Evolutionary conservation across 2,888 invertebrate species (phyloP).

Genomic region (Suillia variegata): DNA sequence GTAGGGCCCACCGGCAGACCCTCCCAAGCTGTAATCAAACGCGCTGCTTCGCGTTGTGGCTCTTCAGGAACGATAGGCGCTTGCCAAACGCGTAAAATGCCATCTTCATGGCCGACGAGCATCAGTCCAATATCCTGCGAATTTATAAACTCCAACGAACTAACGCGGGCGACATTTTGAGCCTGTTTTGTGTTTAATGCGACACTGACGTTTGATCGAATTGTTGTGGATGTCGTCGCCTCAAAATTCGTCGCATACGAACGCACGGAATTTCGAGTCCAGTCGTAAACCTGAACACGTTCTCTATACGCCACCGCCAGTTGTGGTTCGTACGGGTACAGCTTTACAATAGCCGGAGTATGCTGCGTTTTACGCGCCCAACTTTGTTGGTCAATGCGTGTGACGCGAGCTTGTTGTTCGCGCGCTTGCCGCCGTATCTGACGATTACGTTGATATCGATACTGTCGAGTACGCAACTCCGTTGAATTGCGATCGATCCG

Average conservation of each 20-base stretch:
- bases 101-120: slow-evolving; percentile 73
- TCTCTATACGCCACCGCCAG: slow-evolving; percentile 86
- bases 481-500: slow-evolving; percentile 57
- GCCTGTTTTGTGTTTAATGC: no score
- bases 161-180: slow-evolving; percentile 68
- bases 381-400: slow-evolving; percentile 79
- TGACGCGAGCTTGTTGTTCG: slow-evolving; percentile 68
- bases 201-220: slow-evolving; percentile 24
- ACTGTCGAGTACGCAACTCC: slow-evolving; percentile 69
- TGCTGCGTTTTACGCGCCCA: slow-evolving; percentile 81
- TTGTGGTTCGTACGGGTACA: slow-evolving; percentile 91
- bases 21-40: slow-evolving; percentile 83
- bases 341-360: slow-evolving; percentile 77
- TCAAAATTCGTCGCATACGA: slow-evolving; percentile 34
- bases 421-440: slow-evolving; percentile 70
- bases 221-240: background rate
- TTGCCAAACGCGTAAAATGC: slow-evolving; percentile 65
- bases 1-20: slow-evolving; percentile 69
- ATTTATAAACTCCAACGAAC: slow-evolving; percentile 85
- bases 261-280: slow-evolving; percentile 47
- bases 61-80: slow-evolving; percentile 36
- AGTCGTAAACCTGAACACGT: slow-evolving; percentile 66
- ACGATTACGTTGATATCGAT: slow-evolving; percentile 75
- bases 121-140: slow-evolving; percentile 79
- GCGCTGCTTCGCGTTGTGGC: slow-evolving; percentile 61